Base-by-base conservation (phyloP, 2,888 invertebrate genomes). In the Conops quadrifasciatus region DNA sequence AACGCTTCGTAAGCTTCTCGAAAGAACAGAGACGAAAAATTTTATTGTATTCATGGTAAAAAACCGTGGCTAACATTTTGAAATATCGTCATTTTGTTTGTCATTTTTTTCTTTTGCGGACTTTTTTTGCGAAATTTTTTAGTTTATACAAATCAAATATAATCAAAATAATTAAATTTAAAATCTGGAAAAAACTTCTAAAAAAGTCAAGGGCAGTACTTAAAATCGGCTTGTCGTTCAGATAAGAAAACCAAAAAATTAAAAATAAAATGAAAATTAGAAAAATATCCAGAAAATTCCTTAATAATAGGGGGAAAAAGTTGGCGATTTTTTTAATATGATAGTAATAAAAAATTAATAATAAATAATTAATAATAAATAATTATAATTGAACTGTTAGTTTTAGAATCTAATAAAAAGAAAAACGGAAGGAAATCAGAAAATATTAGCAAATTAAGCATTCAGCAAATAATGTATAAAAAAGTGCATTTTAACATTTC, bases 401-500 rank as follows among this genome's bases (percentile, higher is more conserved):
- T 36, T 36, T 36, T 36, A 36, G 36, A 36, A 36, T 4, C 9
- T 64, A 19, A 47, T 47, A 64, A 64, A 47, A 64, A 7, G 16
- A 64, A 47, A 47, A 64, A 64, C 13, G 45, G 45, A 47, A 19
- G 15, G 16, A 15, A 43, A n/a, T 19, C 19, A 21, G 2, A 21
- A 1, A 56, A 56, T 15, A 26, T 26, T 26, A 56, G 9, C 0
- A 1, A 13, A 56, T n/a, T 26, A 2, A 26, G 24, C 15, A 26
- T 24, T 24, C 3, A 26, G 13, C 28, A 26, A 56, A 9, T 16
- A n/a, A 30, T 60, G 9, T 30, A 30, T n/a, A 60, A 60, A 16
- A n/a, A 60, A 30, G n/a, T 60, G 60, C 36, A 60, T 30, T 60
- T 60, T 36, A 60, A 24, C 26, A 13, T 60, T 60, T 60, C 15